These are phyloP conservation scores for Toxotes jaculatrix DNA, from an alignment of 2,113 vertebrate species.

Conservation along the genomic window DNA sequence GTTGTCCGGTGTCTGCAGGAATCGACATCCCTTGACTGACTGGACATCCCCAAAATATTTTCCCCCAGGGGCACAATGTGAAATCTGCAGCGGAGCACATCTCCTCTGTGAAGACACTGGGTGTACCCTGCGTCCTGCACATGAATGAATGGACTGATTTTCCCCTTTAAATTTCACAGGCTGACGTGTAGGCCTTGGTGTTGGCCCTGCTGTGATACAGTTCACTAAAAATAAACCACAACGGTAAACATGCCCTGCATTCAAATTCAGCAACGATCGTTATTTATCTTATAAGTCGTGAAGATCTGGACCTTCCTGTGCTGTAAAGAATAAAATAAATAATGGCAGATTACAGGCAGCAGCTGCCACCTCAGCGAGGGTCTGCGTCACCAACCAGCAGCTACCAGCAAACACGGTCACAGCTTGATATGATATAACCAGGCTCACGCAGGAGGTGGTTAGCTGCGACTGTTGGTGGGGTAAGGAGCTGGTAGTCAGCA, in stretches of 20 bases:
- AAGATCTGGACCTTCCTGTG: neutral
- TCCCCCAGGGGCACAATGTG: neutral
- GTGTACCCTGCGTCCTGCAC: conserved; percentile 9
- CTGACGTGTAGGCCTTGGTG: conserved; percentile 37
- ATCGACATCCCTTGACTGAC: neutral
- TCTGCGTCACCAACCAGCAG: conserved; percentile 58
- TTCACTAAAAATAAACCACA: neutral
- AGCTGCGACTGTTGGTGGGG: neutral
- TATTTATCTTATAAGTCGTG: too few relatives aligned
- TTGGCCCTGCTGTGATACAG: neutral
- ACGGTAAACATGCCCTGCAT: neutral
- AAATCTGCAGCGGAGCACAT: neutral
- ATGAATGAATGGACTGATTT: conserved; percentile 31
- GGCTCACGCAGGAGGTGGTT: neutral
- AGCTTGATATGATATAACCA: neutral
- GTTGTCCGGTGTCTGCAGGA: neutral
- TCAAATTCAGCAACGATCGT: neutral
- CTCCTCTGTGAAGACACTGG: neutral
- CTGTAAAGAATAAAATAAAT: neutral
- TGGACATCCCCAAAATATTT: neutral
- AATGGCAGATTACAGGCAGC: conserved; percentile 25
- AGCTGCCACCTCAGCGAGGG: conserved; percentile 21
- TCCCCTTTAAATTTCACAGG: conserved; percentile 22
- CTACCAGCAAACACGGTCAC: neutral
- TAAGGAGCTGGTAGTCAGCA: conserved; percentile 20